Base-by-base conservation (phyloP, 2,797 vertebrate species). In the Philypnodon macrostomus region DNA sequence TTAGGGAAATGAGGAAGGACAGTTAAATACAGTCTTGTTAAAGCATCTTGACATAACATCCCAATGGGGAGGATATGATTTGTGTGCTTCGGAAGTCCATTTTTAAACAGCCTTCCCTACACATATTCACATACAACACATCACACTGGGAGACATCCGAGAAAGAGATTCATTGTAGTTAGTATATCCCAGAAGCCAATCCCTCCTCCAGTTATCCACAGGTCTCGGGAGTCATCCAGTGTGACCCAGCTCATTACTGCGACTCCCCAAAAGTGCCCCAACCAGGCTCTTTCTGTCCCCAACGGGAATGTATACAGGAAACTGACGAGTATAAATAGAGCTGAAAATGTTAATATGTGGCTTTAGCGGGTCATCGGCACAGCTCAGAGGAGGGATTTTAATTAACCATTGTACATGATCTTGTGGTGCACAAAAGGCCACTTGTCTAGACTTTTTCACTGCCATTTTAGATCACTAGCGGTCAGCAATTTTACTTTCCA, bases 221-320 rank as follows among this genome's bases (percentile, higher is more conserved):
- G 49, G 64, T 67, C 50, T 57, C 63, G 70, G 69, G 51, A 79
- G 48, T 66, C 78, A 51, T 49, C 63, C 57, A n/a, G 17, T 1
- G 4, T 38, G 46, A 52, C 53, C 35, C 21, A 34, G 71, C 50
- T 41, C 53, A 67, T 69, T 67, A 58, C 38, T 26, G 24, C 11
- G 24, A 27, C 27, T 45, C 49, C 55, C 18, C 12, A 14, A 21
- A n/a, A 19, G 11, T 38, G 17, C 10, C 9, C 30, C 53, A 54
- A 54, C 72, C 54, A 64, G 37, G 33, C 39, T 2, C 42, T 63
- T 60, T n/a, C n/a, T 60, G 42, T 66, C 49, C 67, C 47, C 39
- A 36, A 50, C 32, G 53, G 67, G 70, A 77, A 77, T 56, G 34
- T 73, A 73, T 48, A 75, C 82, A 87, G 85, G 83, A 88, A 87